Percentiles rank a stretch among this genome's conserved stretches.
phyloP scores from a whole-genome alignment of 2,113 vertebrate species.

The Myxocyprinus asiaticus region DNA sequence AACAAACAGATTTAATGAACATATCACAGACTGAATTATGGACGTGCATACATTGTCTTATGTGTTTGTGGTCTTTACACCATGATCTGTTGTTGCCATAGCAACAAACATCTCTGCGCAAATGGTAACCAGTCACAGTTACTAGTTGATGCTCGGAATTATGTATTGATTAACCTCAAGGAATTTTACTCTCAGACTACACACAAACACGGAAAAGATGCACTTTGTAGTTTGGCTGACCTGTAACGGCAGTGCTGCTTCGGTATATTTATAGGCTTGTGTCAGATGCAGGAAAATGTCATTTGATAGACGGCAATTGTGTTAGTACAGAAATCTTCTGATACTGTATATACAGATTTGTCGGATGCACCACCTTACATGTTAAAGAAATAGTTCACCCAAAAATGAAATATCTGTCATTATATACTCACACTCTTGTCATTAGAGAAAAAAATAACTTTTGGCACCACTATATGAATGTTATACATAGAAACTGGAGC shows the following conservation, averaged over 20 bases:
- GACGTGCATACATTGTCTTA: conserved; percentile 25
- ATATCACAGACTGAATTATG: neutral
- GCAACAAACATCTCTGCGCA: conserved; percentile 73
- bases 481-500: no score
- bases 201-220: conserved; percentile 32
- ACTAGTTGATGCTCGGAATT: conserved; percentile 59
- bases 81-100: conserved; percentile 75
- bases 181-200: conserved; percentile 45
- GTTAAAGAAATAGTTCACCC: no score
- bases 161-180: conserved; percentile 46
- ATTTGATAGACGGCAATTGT: no score
- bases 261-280: conserved; percentile 45
- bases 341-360: no score
- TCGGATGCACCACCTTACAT: no score
- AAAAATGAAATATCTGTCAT: no score
- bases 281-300: neutral
- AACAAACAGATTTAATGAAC: neutral
- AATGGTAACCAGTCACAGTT: conserved; percentile 37
- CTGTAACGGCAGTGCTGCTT: conserved; percentile 39
- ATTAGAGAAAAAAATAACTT: no score
- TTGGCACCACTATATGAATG: no score
- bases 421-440: no score
- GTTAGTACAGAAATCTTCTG: no score
- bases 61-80: conserved; percentile 61
- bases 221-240: conserved; percentile 45